These are phyloP conservation scores for Solenodon paradoxus DNA, from an alignment of 2,113 vertebrate genomes.

Conservation along the genomic window DNA sequence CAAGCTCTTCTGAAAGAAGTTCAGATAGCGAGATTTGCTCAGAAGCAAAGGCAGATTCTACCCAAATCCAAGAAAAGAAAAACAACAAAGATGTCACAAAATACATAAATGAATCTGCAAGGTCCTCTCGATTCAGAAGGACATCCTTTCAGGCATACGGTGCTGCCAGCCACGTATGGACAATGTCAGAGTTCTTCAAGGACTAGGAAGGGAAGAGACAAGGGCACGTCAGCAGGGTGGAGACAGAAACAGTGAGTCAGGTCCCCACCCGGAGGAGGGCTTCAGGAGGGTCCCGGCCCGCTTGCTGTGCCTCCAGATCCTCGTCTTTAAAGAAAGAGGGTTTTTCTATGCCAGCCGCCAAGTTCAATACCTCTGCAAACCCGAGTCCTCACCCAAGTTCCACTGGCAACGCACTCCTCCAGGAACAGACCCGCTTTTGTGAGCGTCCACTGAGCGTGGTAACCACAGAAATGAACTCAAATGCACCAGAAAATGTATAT, in stretches of 20 bases:
- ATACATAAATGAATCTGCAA: background rate
- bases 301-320: background rate
- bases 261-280: background rate
- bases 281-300: background rate
- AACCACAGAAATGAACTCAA: slow-evolving; percentile 59
- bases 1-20: background rate
- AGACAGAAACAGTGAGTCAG: background rate
- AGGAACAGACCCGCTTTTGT: slow-evolving; percentile 29
- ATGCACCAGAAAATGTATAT: background rate
- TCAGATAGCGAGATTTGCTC: background rate
- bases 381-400: background rate
- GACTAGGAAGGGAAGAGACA: background rate
- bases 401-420: background rate
- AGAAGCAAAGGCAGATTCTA: background rate
- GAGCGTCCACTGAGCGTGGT: background rate
- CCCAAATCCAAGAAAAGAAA: background rate
- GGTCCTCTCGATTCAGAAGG: background rate
- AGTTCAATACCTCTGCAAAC: background rate
- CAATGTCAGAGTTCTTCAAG: background rate
- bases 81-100: background rate
- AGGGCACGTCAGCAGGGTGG: background rate
- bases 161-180: background rate
- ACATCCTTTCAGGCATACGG: background rate
- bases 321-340: background rate
- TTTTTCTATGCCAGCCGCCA: background rate